These are phyloP conservation scores for Etheostoma cragini DNA, from an alignment of 2,113 vertebrate species.

Conservation along the genomic window DNA sequence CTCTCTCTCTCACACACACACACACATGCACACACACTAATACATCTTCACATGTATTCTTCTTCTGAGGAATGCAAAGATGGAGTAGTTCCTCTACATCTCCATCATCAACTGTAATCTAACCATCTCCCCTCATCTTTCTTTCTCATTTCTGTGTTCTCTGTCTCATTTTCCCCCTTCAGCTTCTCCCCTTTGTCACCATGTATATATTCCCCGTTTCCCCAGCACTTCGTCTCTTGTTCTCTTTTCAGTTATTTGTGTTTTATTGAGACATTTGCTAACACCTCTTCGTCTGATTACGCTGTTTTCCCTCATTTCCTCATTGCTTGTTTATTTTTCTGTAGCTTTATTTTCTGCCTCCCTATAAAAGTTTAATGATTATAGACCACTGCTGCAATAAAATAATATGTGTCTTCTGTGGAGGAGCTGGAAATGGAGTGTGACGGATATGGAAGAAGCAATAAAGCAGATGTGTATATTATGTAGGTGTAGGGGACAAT, in stretches of 20 bases:
- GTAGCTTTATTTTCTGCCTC: constrained; percentile 26
- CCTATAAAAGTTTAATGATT: constrained; percentile 48
- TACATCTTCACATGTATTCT: constrained; percentile 23
- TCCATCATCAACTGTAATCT: constrained; percentile 42
- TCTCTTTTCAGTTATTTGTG: constrained; percentile 6
- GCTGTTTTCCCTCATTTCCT: constrained; percentile 26
- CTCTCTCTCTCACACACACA: too few species aligned
- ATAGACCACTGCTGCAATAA: constrained; percentile 23
- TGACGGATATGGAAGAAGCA: neutral
- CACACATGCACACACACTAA: neutral
- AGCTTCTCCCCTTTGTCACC: neutral
- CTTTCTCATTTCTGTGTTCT: neutral
- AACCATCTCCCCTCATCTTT: constrained; percentile 1
- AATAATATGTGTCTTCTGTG: constrained; percentile 22
- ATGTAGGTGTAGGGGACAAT: neutral
- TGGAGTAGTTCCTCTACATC: constrained; percentile 23
- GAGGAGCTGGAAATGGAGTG: constrained; percentile 1
- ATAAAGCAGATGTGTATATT: constrained; percentile 1
- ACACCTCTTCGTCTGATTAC: neutral
- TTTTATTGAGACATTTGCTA: constrained; percentile 23
- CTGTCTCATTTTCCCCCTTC: neutral
- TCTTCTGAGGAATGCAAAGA: constrained; percentile 58
- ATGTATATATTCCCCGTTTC: neutral
- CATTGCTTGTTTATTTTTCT: constrained; percentile 15
- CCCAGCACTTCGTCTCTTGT: neutral